Evolutionary conservation across 2,888 invertebrate genomes (phyloP), one percentile per base, ranked within the genome.

Genomic region (Parthenolecanium corni): DNA sequence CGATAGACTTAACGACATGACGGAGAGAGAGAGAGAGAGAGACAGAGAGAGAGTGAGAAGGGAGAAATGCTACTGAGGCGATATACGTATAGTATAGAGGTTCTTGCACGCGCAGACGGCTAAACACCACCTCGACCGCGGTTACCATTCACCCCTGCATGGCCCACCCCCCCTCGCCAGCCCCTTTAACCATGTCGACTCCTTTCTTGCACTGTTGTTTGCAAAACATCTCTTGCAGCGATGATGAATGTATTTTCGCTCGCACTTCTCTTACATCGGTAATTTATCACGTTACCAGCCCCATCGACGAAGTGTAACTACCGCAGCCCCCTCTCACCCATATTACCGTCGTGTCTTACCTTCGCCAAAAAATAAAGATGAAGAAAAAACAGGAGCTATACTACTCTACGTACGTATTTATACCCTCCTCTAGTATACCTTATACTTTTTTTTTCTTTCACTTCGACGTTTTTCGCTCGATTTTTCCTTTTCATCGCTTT

Each of bases 241-340:
- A 52, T 52, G 52, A 52, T 52, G 52, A 52, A 52, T 52, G 52
- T 52, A 52, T 31, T 52, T 52, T n/a, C 16, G 16, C 52, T 31
- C 18, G 52, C 52, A 52, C 52, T 52, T 52, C 31, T 52, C 31
- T 24, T 31, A 52, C 52, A 52, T 52, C 31, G 52, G 52, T 52
- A 52, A 52, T 52, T 52, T 31, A 52, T 52, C 52, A 52, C 31
- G 31, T 31, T 31, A 31, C 31, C 31, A 6, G 5, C 31, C 31
- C 31, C 31, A 9, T 31, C 4, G 31, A 31, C 31, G 4, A 9
- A 4, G 31, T 31, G 31, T 31, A 31, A 31, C 31, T n/a, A n/a
- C n/a, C n/a, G n/a, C 52, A n/a, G 52, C 52, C 52, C 25, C 31
- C 31, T 6, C 31, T 9, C 31, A 6, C 9, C 31, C 9, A 31